Base-by-base conservation (phyloP, 2,797 vertebrate genomes). In the Labeo calbasu region DNA sequence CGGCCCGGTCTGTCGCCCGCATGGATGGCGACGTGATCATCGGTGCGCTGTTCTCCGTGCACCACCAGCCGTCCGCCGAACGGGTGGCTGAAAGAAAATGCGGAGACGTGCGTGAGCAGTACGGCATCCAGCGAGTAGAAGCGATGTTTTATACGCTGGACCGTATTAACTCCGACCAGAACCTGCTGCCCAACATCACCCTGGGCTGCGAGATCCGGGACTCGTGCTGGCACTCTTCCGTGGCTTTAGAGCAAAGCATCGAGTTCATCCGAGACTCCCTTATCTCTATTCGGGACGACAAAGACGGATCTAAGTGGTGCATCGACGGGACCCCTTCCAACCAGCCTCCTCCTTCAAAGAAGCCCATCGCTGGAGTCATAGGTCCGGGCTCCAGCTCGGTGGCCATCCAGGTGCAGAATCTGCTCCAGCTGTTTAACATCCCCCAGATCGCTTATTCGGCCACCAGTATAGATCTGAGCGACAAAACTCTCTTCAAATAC, bases 301-400 rank as follows among this genome's bases (percentile, higher is more conserved):
- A 95, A 90, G 98, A 99, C 8, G 97, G 97, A 8, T 93, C 95
- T 88, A 96, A 96, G 66, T 96, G 96, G 90, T 99, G 98, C 84
- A 89, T 99, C 73, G 97, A 99, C 11, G 97, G 97, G 3, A 95
- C 96, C 14, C 94, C 96, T 65, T 93, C 96, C 1, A 95, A 95
- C 79, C 94, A 96, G 40, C 95, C 95, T 65, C 91, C 93, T 79
- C 94, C 96, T 53, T 90, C 94, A 79, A 99, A 98, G 93, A 99
- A 98, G 86, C 98, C 98, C 84, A 99, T 99, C 2, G 98, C 98
- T 0, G 98, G 98, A 0, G 97, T 99, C 70, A 99, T 99, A 17
- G 98, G 98, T 46, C 98, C 98, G 0, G 98, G 98, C n/a, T 99
- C 98, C 89, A 99, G 98, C 92, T 99, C 98, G 0, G 98, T 99